Evolutionary conservation across 2,888 invertebrate species (phyloP), one percentile per base, ranked within the genome.

Genomic region (Bimastos eiseni): DNA sequence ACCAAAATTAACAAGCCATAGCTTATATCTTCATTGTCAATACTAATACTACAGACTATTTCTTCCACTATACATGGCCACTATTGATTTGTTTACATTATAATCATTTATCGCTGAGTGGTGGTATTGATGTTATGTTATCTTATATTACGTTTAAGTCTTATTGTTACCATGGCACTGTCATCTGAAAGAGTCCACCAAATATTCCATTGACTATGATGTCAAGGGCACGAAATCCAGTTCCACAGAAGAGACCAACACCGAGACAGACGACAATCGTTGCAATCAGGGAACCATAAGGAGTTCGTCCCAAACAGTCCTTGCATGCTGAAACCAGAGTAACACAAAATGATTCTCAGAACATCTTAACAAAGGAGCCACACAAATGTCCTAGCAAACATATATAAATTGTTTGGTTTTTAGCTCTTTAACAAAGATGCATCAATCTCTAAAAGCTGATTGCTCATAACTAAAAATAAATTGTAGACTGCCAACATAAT

Each of bases 231-330:
- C 93, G 93, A 91, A 94, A 94, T 17, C 95, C 93, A 5, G 94
- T 94, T 11, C 94, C 95, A 93, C 94, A 94, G 92, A 95, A 95
- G 30, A 94, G 93, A 6, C 94, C 94, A 11, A 94, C 94, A 2
- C 95, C 95, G 37, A 93, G 93, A 91, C 94, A 93, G 49, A 93
- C 92, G 83, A 95, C 92, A 38, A 95, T 91, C 24, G 93, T 93
- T 49, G 95, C 94, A 90, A 95, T 93, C 89, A 95, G 92, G 3
- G 95, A 95, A 15, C 94, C 94, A 93, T 92, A 92, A 17, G 92
- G 92, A 21, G 91, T 92, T 41, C 91, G 44, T 17, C 92, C 92
- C 83, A 92, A 84, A 89, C 91, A 91, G 83, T 92, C 92, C 30
- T 90, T 89, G 83, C 91, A 91, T 30, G 86, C 90, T 91, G 83